These are phyloP conservation scores for Myotis planiceps DNA, from an alignment of 2,797 vertebrate genomes.

Conservation along the genomic window DNA sequence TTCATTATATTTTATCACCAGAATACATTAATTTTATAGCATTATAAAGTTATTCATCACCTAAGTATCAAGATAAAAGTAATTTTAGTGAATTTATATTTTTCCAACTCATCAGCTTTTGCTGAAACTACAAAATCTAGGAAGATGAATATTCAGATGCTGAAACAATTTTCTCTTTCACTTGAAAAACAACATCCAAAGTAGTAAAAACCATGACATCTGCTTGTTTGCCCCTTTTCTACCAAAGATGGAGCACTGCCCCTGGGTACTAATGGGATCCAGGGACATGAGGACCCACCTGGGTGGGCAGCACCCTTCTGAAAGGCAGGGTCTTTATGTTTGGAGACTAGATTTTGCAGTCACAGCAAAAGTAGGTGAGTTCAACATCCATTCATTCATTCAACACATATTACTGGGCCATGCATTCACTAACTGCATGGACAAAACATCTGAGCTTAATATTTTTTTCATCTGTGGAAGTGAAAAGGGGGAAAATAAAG, in stretches of 20 bases:
- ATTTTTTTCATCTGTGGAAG: neutral
- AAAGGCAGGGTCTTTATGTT: neutral
- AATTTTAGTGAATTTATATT: slow-evolving; percentile 23
- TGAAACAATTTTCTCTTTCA: neutral
- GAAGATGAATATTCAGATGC: neutral
- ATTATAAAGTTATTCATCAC: neutral
- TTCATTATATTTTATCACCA: neutral
- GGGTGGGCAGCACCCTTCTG: neutral
- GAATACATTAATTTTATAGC: neutral
- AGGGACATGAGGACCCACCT: neutral
- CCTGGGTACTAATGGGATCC: neutral
- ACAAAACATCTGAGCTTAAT: neutral
- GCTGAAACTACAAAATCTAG: neutral
- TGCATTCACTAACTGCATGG: neutral
- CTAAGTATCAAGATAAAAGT: neutral
- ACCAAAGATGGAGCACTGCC: neutral
- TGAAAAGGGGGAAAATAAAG: neutral
- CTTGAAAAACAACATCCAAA: slow-evolving; percentile 12
- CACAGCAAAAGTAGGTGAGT: neutral
- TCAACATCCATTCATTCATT: neutral
- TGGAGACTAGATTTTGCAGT: neutral
- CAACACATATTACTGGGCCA: neutral
- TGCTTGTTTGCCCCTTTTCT: neutral
- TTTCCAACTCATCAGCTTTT: neutral
- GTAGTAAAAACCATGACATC: neutral